Conservation (phyloP, 2,797 vertebrate genomes). For the Crypturellus tataupa region DNA sequence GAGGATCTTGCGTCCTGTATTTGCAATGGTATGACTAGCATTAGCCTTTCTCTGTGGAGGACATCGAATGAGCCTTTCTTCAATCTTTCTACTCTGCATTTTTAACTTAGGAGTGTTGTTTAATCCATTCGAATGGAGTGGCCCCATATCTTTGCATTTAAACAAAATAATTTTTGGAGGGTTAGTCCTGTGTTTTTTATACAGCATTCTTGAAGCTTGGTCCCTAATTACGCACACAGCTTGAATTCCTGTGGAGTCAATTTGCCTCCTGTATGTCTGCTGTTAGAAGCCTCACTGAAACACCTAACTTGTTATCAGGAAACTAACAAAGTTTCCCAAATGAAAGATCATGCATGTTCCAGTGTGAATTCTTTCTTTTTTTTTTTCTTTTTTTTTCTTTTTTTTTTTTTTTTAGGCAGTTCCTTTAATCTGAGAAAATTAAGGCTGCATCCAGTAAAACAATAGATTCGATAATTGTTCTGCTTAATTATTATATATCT, state of each 20-base stretch:
- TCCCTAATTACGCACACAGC: accelerated
- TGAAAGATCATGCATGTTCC: not conserved
- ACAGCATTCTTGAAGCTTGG: not conserved
- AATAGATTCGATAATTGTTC: not conserved
- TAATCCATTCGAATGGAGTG: not conserved
- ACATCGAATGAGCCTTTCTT: not conserved
- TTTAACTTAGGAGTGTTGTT: not conserved
- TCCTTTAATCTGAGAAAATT: not conserved
- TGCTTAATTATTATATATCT: not conserved
- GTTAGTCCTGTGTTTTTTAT: not conserved
- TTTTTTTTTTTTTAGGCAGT: not conserved
- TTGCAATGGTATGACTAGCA: too few relatives aligned
- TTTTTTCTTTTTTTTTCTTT: not conserved
- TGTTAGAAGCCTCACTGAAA: not conserved
- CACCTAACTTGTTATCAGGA: not conserved
- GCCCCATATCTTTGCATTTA: not conserved
- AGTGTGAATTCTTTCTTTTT: not conserved
- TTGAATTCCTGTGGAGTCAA: not conserved
- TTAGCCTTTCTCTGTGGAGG: not conserved
- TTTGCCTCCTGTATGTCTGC: not conserved
- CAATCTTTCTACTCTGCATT: not conserved
- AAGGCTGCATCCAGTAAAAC: not conserved
- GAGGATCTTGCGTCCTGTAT: not conserved
- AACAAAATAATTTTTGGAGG: not conserved
- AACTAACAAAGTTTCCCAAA: not conserved